Evolutionary conservation across 2,797 vertebrate species (phyloP).

Genomic region (Ciconia nigra): DNA sequence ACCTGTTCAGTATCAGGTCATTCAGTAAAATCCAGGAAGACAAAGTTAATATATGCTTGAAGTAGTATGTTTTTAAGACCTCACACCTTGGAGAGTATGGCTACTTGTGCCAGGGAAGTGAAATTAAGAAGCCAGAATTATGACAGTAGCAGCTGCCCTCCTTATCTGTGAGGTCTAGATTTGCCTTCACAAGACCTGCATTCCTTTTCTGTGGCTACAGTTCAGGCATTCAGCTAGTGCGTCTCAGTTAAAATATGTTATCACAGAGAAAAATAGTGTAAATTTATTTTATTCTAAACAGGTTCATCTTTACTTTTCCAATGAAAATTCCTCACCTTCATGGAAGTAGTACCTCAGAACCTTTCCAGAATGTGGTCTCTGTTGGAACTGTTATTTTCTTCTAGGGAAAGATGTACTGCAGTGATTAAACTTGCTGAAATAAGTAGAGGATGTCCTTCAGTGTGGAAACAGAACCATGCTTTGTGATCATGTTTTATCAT

Average conservation of each 20-base stretch:
- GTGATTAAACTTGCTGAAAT: background rate
- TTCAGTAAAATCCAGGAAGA: background rate
- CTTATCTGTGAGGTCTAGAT: background rate
- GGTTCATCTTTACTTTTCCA: background rate
- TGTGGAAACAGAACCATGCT: background rate
- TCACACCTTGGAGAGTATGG: background rate
- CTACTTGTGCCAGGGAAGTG: background rate
- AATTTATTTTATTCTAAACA: background rate
- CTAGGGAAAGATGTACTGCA: background rate
- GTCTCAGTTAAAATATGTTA: background rate
- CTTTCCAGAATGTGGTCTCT: background rate
- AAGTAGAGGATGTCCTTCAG: background rate
- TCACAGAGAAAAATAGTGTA: background rate
- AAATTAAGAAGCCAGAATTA: background rate
- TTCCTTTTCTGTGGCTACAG: background rate
- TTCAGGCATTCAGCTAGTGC: background rate
- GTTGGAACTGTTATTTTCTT: background rate
- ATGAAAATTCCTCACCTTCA: background rate
- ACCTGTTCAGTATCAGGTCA: background rate
- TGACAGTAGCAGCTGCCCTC: background rate
- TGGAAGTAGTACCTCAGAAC: background rate
- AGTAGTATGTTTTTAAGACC: background rate
- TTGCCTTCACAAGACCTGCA: background rate
- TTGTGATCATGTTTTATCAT: background rate
- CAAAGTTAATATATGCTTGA: background rate